phyloP scores from a whole-genome alignment of 2,888 invertebrate species.

The Linnaemya vulpina region DNA sequence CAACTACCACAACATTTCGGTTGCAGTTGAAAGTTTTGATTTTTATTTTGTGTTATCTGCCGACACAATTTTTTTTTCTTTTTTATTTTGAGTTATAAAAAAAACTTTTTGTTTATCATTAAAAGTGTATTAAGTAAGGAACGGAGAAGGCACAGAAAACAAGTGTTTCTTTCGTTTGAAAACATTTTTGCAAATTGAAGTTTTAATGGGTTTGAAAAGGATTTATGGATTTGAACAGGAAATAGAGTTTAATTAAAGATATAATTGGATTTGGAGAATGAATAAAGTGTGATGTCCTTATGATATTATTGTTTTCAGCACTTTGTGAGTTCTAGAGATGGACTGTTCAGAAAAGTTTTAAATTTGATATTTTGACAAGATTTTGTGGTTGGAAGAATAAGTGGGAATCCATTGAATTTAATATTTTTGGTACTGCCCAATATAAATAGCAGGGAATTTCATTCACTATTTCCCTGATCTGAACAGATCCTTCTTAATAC shows the following conservation, averaged over 20 bases:
- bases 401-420: too few species aligned
- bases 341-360: too few species aligned
- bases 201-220: neutral
- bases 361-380: too few species aligned
- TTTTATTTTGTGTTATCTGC: slow-evolving; percentile 37
- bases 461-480: too few species aligned
- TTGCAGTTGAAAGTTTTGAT: slow-evolving; percentile 18
- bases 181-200: neutral
- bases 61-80: slow-evolving; percentile 45
- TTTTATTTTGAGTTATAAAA: slow-evolving; percentile 25
- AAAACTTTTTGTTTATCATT: slow-evolving; percentile 11
- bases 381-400: too few species aligned
- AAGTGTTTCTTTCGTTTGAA: slow-evolving; percentile 19
- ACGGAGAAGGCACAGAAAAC: slow-evolving; percentile 10
- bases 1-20: slow-evolving; percentile 13
- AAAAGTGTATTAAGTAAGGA: slow-evolving; percentile 32
- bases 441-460: too few species aligned
- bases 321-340: too few species aligned
- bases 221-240: slow-evolving; percentile 30
- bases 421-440: too few species aligned
- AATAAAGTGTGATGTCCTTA: too few species aligned
- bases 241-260: slow-evolving; percentile 53
- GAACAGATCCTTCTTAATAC: too few species aligned
- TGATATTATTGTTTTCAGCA: too few species aligned
- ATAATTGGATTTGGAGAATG: slow-evolving; percentile 40